Evolutionary conservation across 2,113 vertebrate species (phyloP).

Genomic region (human): GRCh38 chr4:179118501-179119000

Average conservation of each 20-base stretch:
- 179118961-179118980: slow-evolving; percentile 48
- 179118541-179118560: slow-evolving; percentile 57
- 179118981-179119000: slow-evolving; percentile 57
- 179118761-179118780: not conserved
- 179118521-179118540: slow-evolving; percentile 13
- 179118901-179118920: not conserved
- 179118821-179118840: not conserved
- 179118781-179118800: not conserved
- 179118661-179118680: not conserved
- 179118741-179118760: not conserved
- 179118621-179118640: not conserved
- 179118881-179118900: not conserved
- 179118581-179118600: slow-evolving; percentile 39
- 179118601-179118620: slow-evolving; percentile 23
- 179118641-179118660: slow-evolving; percentile 4
- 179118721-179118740: not conserved
- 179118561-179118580: slow-evolving; percentile 20
- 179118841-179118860: not conserved
- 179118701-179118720: not conserved
- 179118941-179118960: slow-evolving; percentile 63
- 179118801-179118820: not conserved
- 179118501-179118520: not conserved
- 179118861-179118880: not conserved
- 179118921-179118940: slow-evolving; percentile 15
- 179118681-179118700: not conserved